These are phyloP conservation scores for Syngnathoides biaculeatus DNA, from an alignment of 2,113 vertebrate genomes.

Conservation along the genomic window DNA sequence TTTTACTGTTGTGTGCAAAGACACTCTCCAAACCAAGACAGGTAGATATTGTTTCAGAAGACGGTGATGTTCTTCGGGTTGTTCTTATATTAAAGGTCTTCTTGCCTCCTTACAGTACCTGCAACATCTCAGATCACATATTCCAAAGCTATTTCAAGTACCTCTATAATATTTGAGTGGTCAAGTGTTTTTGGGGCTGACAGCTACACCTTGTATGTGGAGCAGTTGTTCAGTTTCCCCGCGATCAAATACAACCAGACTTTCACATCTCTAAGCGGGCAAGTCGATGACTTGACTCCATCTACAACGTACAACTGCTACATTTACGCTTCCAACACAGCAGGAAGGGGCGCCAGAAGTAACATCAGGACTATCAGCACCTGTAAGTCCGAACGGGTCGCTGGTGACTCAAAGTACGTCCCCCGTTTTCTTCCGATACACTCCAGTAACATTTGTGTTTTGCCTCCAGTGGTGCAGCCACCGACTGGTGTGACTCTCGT, in stretches of 20 bases:
- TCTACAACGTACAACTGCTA: slow-evolving; percentile 65
- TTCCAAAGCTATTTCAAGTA: slow-evolving; percentile 63
- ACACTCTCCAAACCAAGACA: slow-evolving; percentile 34
- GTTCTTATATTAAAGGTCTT: neutral
- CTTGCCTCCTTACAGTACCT: slow-evolving; percentile 58
- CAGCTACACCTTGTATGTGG: slow-evolving; percentile 61
- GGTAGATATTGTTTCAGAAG: slow-evolving; percentile 36
- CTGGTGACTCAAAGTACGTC: neutral
- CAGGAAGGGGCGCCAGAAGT: slow-evolving; percentile 61
- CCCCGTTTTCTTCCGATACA: neutral
- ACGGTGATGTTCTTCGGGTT: no score
- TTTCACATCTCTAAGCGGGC: slow-evolving; percentile 38
- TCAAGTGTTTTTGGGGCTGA: slow-evolving; percentile 54
- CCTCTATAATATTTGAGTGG: slow-evolving; percentile 68
- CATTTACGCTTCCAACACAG: slow-evolving; percentile 65
- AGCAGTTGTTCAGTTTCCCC: slow-evolving; percentile 6
- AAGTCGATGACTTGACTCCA: slow-evolving; percentile 49
- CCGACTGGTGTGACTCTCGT: slow-evolving; percentile 51
- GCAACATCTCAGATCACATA: slow-evolving; percentile 56
- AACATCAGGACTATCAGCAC: slow-evolving; percentile 55
- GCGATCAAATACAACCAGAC: slow-evolving; percentile 26
- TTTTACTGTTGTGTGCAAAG: slow-evolving; percentile 24
- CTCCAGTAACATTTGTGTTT: slow-evolving; percentile 14
- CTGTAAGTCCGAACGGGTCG: slow-evolving; percentile 57
- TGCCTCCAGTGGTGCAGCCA: slow-evolving; percentile 70